These are phyloP conservation scores for Acanthornis magna DNA, from an alignment of 2,797 vertebrate genomes.

Conservation along the genomic window DNA sequence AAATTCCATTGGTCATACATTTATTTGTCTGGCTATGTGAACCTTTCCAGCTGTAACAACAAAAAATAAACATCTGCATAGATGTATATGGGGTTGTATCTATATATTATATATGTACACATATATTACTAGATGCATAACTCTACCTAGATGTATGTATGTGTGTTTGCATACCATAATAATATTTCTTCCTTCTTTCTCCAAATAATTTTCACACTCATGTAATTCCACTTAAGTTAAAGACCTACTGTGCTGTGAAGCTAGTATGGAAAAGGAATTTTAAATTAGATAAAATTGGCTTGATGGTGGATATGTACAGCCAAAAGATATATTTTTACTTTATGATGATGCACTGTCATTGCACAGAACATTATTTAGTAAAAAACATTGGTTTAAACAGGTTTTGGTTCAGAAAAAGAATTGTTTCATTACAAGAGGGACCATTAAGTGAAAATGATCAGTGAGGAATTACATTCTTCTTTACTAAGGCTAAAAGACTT, in stretches of 20 bases:
- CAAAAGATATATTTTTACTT: background rate
- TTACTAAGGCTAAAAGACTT: background rate
- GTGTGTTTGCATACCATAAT: background rate
- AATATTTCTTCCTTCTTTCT: background rate
- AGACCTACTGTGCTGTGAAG: background rate
- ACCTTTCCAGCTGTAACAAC: background rate
- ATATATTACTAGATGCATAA: background rate
- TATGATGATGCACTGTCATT: background rate
- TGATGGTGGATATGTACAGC: background rate
- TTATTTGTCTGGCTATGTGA: background rate
- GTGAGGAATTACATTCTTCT: background rate
- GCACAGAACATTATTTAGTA: background rate
- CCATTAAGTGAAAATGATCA: background rate
- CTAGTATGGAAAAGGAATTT: background rate
- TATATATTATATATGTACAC: background rate
- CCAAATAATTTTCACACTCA: background rate
- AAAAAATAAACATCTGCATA: background rate
- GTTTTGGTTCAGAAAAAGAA: background rate
- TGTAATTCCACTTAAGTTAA: background rate
- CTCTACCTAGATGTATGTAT: background rate
- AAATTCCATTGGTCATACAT: background rate
- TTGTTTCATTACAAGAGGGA: background rate
- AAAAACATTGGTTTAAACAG: background rate
- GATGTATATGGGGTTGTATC: background rate
- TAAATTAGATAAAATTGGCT: background rate